These are phyloP conservation scores for Ranitomeya variabilis DNA, from an alignment of 2,113 vertebrate species.

Conservation along the genomic window DNA sequence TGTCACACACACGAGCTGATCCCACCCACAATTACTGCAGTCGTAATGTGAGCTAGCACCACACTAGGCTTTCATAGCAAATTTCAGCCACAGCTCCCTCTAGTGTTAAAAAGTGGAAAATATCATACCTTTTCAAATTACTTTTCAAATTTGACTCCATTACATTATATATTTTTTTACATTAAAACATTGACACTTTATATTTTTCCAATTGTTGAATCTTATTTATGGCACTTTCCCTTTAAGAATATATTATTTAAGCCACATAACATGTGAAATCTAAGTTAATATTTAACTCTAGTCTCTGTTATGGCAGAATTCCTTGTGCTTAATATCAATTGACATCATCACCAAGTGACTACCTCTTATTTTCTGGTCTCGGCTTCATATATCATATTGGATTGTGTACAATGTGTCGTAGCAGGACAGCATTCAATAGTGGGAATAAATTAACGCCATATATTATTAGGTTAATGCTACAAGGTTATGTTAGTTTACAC, in stretches of 20 bases:
- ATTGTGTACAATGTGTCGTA: neutral
- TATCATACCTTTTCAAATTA: too few relatives aligned
- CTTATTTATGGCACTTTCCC: too few relatives aligned
- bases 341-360: conserved; percentile 26
- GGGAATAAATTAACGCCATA: conserved; percentile 27
- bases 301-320: neutral
- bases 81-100: too few relatives aligned
- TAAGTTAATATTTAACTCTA: neutral
- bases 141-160: too few relatives aligned
- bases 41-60: too few relatives aligned
- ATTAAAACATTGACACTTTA: too few relatives aligned
- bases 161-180: too few relatives aligned
- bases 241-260: neutral
- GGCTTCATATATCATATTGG: conserved; percentile 4
- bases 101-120: too few relatives aligned
- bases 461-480: conserved; percentile 15
- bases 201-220: too few relatives aligned
- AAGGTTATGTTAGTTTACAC: conserved; percentile 11
- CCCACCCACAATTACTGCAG: too few relatives aligned
- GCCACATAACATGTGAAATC: neutral
- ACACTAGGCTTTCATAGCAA: too few relatives aligned
- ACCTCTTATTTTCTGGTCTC: neutral
- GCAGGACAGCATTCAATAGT: conserved; percentile 23
- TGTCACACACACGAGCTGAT: too few relatives aligned
- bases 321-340: neutral